Conservation (phyloP, 2,888 invertebrate genomes). For the Amblyjoppa proteus region DNA sequence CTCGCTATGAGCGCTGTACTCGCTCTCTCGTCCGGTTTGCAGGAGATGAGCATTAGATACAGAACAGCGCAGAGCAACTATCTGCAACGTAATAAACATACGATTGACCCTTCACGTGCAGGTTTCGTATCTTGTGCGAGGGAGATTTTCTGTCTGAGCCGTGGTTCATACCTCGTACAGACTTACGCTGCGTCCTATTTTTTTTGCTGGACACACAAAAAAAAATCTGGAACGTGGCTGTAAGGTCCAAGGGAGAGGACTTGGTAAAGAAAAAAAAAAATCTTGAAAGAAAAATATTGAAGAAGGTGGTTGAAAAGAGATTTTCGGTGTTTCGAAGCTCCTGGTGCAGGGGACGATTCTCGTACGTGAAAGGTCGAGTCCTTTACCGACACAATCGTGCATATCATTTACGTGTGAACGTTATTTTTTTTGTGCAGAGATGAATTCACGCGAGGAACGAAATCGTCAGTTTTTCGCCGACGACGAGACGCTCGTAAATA, state of each 20-base stretch:
- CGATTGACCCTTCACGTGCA: background rate
- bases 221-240: background rate
- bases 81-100: constrained; percentile 88
- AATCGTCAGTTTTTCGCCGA: constrained; percentile 94
- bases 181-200: background rate
- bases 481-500: constrained; percentile 84
- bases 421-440: constrained; percentile 85
- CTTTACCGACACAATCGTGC: too few relatives aligned
- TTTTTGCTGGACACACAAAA: background rate
- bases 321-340: too few relatives aligned
- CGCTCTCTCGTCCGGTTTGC: constrained; percentile 94
- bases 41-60: constrained; percentile 94
- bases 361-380: too few relatives aligned
- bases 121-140: background rate
- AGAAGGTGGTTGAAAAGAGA: too few relatives aligned
- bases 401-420: too few relatives aligned
- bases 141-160: background rate
- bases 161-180: background rate
- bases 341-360: too few relatives aligned
- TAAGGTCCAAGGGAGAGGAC: background rate
- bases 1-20: constrained; percentile 94
- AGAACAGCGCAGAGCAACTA: constrained; percentile 95
- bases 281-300: too few relatives aligned
- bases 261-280: constrained; percentile 48
- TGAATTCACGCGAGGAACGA: constrained; percentile 96